Evolutionary conservation across 2,888 invertebrate genomes (phyloP).

Genomic region (Coremacera marginata): DNA sequence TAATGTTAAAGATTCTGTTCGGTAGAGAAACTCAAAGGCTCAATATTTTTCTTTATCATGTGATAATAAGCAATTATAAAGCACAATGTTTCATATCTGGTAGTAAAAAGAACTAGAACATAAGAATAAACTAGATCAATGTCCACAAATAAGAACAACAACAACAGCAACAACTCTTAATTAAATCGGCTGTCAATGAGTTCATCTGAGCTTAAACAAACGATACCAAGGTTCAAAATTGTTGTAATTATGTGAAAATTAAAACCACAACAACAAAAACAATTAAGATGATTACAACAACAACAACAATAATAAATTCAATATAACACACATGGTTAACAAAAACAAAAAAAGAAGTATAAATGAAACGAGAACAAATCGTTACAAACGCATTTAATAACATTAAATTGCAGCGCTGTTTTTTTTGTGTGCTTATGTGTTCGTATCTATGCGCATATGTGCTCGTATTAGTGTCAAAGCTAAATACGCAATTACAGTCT

Average conservation of each 20-base stretch:
- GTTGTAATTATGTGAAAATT: constrained; percentile 23
- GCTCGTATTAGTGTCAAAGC: background rate
- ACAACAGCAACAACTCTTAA: background rate
- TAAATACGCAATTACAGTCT: too few species aligned
- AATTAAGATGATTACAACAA: background rate
- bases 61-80: too few species aligned
- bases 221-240: constrained; percentile 9
- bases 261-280: constrained; percentile 1
- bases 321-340: background rate
- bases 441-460: background rate
- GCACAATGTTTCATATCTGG: background rate
- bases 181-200: constrained; percentile 24
- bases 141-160: background rate
- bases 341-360: background rate
- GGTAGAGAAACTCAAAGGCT: too few species aligned
- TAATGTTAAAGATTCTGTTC: too few species aligned
- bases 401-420: background rate
- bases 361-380: background rate
- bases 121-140: background rate
- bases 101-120: background rate
- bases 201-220: background rate
- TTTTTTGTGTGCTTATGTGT: too few species aligned
- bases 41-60: too few species aligned
- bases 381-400: background rate
- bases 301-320: background rate